These are phyloP conservation scores for Lysandra coridon DNA, from an alignment of 2,888 invertebrate genomes.

Conservation along the genomic window DNA sequence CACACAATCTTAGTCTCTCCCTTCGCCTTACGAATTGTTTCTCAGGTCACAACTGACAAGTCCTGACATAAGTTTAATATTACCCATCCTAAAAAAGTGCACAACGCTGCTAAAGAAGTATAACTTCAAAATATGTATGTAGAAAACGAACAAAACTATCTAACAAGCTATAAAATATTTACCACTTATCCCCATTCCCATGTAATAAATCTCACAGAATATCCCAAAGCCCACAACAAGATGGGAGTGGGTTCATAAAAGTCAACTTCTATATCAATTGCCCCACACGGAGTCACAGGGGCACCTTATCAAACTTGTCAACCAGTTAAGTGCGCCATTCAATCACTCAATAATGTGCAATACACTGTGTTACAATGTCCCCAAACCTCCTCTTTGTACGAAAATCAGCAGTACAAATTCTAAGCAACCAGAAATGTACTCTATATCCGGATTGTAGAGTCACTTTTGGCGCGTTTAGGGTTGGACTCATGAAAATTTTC, in stretches of 20 bases:
- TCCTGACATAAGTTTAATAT: too few relatives aligned
- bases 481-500: slow-evolving; percentile 37
- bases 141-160: too few relatives aligned
- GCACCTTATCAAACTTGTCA: slow-evolving; percentile 75
- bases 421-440: slow-evolving; percentile 41
- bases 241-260: slow-evolving; percentile 39
- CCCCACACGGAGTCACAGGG: slow-evolving; percentile 57
- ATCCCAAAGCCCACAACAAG: not conserved
- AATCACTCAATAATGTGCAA: slow-evolving; percentile 80
- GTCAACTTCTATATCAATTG: slow-evolving; percentile 44
- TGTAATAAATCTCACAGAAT: not conserved
- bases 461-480: not conserved
- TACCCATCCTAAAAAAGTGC: too few relatives aligned
- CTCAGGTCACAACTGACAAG: too few relatives aligned
- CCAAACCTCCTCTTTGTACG: slow-evolving; percentile 52
- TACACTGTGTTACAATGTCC: slow-evolving; percentile 79
- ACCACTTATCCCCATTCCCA: not conserved
- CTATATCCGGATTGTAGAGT: slow-evolving; percentile 33
- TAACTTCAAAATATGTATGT: too few relatives aligned
- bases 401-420: slow-evolving; percentile 42
- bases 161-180: not conserved
- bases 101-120: too few relatives aligned
- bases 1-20: too few relatives aligned
- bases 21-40: too few relatives aligned
- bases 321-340: slow-evolving; percentile 72